Conservation (phyloP, 2,888 invertebrate species). For the Carabus problematicus region DNA sequence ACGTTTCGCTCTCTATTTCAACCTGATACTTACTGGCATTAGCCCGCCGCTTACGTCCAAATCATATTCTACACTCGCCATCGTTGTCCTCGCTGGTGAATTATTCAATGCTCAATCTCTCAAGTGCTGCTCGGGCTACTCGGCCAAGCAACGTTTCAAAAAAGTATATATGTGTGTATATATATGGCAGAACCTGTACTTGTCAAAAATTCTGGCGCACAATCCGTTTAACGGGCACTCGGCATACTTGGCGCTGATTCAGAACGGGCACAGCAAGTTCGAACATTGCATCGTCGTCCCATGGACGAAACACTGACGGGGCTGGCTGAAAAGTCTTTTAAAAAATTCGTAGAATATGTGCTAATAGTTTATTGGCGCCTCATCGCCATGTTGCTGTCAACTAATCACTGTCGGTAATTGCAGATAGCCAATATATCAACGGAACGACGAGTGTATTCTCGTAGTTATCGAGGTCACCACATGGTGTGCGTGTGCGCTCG, state of each 20-base stretch:
- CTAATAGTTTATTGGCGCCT: conserved; percentile 23
- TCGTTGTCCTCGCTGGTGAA: conserved; percentile 55
- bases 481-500: too few relatives aligned
- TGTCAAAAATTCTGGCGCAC: conserved; percentile 10
- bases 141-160: not conserved
- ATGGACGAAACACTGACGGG: not conserved
- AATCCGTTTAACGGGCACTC: not conserved
- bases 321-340: conserved; percentile 6
- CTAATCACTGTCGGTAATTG: conserved; percentile 11
- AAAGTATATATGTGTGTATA: not conserved
- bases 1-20: conserved; percentile 24
- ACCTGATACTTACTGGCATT: conserved; percentile 77
- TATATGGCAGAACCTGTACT: conserved; percentile 12
- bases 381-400: conserved; percentile 32
- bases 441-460: too few relatives aligned
- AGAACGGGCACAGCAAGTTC: not conserved
- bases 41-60: conserved; percentile 80
- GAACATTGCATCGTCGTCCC: conserved; percentile 13
- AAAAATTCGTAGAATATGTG: conserved; percentile 24
- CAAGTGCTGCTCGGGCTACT: not conserved
- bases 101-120: too few relatives aligned
- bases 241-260: not conserved
- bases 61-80: conserved; percentile 76
- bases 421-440: not conserved
- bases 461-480: too few relatives aligned